phyloP scores from a whole-genome alignment of 2,113 vertebrate genomes.

The Malurus elegans region DNA sequence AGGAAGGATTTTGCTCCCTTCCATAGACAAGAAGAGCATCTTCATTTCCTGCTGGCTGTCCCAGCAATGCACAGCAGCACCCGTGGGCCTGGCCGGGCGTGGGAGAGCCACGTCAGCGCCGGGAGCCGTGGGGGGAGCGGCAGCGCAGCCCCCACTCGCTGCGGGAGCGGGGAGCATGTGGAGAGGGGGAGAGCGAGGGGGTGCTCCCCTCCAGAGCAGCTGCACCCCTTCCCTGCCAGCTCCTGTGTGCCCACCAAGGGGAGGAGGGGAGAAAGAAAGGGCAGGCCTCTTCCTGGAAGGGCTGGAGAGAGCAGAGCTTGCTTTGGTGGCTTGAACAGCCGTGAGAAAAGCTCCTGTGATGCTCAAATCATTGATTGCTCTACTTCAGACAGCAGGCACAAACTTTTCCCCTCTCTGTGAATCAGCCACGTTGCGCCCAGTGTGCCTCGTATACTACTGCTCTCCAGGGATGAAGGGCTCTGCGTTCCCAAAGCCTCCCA shows the following conservation, averaged over 20 bases:
- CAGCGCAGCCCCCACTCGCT: conserved; percentile 7
- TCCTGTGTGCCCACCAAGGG: fast-evolving
- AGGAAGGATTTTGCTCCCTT: not conserved
- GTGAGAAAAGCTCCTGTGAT: not conserved
- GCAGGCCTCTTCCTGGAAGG: not conserved
- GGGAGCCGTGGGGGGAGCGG: not conserved
- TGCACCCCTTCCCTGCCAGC: not conserved
- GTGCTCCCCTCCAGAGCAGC: not conserved
- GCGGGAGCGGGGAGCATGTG: not conserved
- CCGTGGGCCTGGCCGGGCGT: not conserved
- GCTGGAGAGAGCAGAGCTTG: not conserved
- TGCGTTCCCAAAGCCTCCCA: not conserved
- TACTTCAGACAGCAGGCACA: not conserved
- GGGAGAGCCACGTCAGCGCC: not conserved
- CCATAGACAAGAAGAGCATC: not conserved
- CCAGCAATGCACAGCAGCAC: not conserved
- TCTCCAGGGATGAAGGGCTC: not conserved
- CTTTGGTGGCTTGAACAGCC: not conserved
- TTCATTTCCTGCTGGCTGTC: not conserved
- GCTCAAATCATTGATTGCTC: not conserved
- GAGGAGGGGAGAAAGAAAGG: not conserved
- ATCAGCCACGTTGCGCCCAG: not conserved
- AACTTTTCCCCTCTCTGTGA: not conserved
- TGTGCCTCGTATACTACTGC: not conserved
- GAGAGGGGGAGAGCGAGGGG: not conserved